phyloP scores from a whole-genome alignment of 2,888 invertebrate genomes.

The Idaea aversata region DNA sequence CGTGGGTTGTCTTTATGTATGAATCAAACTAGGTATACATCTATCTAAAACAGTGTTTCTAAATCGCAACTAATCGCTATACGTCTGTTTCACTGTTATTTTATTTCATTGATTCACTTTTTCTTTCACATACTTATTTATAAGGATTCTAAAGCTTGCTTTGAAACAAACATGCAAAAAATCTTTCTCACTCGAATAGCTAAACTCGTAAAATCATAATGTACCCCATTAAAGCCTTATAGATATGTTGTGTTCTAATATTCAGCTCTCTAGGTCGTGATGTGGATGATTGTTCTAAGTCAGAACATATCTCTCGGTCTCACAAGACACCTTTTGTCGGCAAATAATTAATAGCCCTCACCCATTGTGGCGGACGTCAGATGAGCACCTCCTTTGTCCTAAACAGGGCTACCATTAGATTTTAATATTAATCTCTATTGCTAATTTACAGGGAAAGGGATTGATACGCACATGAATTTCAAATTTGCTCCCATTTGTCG shows the following conservation, averaged over 20 bases:
- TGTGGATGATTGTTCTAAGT: conserved; percentile 42
- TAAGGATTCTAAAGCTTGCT: too few species aligned
- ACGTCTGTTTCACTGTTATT: too few species aligned
- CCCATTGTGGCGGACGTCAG: conserved; percentile 47
- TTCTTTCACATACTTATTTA: too few species aligned
- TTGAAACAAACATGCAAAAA: too few species aligned
- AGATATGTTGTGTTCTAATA: not conserved
- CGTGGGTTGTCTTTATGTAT: too few species aligned
- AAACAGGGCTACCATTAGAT: conserved; percentile 32
- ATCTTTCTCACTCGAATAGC: too few species aligned
- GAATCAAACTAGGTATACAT: too few species aligned
- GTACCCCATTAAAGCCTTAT: too few species aligned
- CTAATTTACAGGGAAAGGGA: not conserved
- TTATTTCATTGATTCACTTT: too few species aligned
- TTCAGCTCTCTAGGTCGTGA: conserved; percentile 12
- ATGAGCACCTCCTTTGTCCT: conserved; percentile 52
- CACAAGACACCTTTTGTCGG: conserved; percentile 52
- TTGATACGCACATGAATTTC: not conserved
- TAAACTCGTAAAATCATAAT: too few species aligned
- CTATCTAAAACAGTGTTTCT: too few species aligned
- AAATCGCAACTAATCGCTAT: too few species aligned
- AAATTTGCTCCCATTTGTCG: not conserved
- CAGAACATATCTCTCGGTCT: conserved; percentile 43
- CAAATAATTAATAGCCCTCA: conserved; percentile 61
- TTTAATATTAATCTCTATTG: conserved; percentile 9